Conservation (phyloP, 2,797 vertebrate species). For the Xenopus petersii region DNA sequence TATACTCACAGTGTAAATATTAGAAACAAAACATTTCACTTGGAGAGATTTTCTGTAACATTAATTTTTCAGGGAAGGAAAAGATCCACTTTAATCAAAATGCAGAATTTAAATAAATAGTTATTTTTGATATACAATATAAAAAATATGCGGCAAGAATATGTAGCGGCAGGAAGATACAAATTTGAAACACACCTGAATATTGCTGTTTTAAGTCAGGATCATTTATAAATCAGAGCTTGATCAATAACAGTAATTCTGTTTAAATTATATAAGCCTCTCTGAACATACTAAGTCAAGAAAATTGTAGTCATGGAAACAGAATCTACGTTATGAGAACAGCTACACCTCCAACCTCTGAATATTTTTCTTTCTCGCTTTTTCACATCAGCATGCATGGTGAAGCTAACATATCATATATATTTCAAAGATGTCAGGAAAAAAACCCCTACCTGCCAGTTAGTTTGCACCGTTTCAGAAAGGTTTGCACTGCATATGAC, state of each 20-base stretch:
- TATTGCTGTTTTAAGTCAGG: slow-evolving; percentile 15
- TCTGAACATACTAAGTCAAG: slow-evolving; percentile 44
- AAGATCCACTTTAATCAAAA: neutral
- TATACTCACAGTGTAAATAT: too few relatives aligned
- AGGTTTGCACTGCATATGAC: neutral
- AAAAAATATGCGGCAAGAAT: neutral
- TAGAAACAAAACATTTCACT: too few relatives aligned
- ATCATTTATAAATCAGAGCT: slow-evolving; percentile 38
- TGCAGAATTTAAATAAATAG: neutral
- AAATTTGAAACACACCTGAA: slow-evolving; percentile 20
- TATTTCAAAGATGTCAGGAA: slow-evolving; percentile 53
- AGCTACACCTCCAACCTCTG: slow-evolving; percentile 28
- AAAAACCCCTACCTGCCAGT: slow-evolving; percentile 29
- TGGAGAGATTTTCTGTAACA: neutral
- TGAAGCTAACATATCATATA: slow-evolving; percentile 49
- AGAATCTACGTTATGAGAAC: slow-evolving; percentile 33
- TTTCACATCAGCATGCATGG: slow-evolving; percentile 44
- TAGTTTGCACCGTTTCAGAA: neutral
- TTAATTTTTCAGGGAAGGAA: neutral
- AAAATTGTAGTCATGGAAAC: slow-evolving; percentile 54
- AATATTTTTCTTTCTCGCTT: slow-evolving; percentile 41
- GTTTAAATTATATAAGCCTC: slow-evolving; percentile 45
- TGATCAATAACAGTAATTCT: slow-evolving; percentile 47
- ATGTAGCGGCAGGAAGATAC: neutral
- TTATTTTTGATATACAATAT: neutral